These are phyloP conservation scores for Nestor notabilis DNA, from an alignment of 2,113 vertebrate species.

Conservation along the genomic window DNA sequence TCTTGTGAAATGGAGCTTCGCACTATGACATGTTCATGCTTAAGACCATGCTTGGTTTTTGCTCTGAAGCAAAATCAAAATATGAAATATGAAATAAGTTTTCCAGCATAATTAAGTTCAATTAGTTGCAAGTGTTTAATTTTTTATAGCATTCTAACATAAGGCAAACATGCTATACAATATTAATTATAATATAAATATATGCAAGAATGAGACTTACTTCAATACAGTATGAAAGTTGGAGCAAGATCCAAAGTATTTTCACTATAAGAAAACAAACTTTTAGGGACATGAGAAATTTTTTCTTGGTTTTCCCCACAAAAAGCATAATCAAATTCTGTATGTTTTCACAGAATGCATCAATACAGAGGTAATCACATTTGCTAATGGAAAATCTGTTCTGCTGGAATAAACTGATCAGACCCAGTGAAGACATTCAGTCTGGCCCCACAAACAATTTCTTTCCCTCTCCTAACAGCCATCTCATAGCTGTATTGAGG, in stretches of 20 bases:
- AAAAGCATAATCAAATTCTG: background rate
- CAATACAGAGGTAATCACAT: background rate
- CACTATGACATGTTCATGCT: background rate
- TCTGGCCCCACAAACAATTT: background rate
- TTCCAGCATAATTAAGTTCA: background rate
- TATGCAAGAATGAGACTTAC: background rate
- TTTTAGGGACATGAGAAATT: background rate
- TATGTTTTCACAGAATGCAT: background rate
- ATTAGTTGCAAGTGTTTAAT: background rate
- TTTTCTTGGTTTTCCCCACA: background rate
- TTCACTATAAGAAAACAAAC: background rate
- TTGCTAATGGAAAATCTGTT: constrained; percentile 13
- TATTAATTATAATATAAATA: background rate
- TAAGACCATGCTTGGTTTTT: background rate
- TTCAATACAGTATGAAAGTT: background rate
- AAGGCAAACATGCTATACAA: background rate
- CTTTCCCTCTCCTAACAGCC: background rate
- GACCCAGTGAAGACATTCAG: background rate
- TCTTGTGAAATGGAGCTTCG: background rate
- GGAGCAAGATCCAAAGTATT: background rate
- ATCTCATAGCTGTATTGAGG: background rate
- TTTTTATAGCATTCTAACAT: background rate
- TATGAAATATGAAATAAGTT: background rate
- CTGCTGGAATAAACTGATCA: constrained; percentile 2
- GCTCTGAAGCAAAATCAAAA: background rate